Conservation (phyloP, 2,888 invertebrate species). For the Gerosis bhagava region DNA sequence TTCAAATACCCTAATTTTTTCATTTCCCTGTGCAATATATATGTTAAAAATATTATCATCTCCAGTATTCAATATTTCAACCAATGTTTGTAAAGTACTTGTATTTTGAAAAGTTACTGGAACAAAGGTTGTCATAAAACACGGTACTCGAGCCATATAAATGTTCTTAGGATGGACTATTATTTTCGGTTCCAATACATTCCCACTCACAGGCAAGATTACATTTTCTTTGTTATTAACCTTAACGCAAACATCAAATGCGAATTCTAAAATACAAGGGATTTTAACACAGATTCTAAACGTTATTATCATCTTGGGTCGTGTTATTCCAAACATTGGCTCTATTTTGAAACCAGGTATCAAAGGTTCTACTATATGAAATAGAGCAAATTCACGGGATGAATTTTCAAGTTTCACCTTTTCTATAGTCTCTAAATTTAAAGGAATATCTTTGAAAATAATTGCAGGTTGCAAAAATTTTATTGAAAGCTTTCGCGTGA, state of each 20-base stretch:
- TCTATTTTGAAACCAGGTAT: constrained; percentile 71
- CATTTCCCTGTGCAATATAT: constrained; percentile 57
- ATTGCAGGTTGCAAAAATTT: constrained; percentile 63
- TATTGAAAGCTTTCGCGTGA: constrained; percentile 64
- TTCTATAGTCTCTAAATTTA: constrained; percentile 62
- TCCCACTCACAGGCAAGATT: constrained; percentile 65
- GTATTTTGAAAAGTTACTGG: constrained; percentile 66
- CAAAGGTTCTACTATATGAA: constrained; percentile 73
- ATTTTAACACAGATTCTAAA: constrained; percentile 70
- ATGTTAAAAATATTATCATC: constrained; percentile 67
- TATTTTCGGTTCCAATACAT: constrained; percentile 75
- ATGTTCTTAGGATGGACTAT: constrained; percentile 72
- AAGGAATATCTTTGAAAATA: constrained; percentile 63
- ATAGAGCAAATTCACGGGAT: constrained; percentile 74
- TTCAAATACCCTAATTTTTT: constrained; percentile 54
- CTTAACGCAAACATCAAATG: constrained; percentile 60
- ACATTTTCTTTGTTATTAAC: constrained; percentile 73
- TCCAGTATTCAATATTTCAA: constrained; percentile 56
- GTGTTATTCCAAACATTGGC: constrained; percentile 76
- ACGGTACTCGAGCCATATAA: constrained; percentile 72
- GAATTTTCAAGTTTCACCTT: constrained; percentile 77
- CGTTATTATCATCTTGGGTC: constrained; percentile 71
- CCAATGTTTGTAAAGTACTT: constrained; percentile 47
- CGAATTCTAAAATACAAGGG: constrained; percentile 64
- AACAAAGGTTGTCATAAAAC: constrained; percentile 59